Evolutionary conservation across 2,888 invertebrate genomes (phyloP).

Genomic region (Agriotes lineatus): DNA sequence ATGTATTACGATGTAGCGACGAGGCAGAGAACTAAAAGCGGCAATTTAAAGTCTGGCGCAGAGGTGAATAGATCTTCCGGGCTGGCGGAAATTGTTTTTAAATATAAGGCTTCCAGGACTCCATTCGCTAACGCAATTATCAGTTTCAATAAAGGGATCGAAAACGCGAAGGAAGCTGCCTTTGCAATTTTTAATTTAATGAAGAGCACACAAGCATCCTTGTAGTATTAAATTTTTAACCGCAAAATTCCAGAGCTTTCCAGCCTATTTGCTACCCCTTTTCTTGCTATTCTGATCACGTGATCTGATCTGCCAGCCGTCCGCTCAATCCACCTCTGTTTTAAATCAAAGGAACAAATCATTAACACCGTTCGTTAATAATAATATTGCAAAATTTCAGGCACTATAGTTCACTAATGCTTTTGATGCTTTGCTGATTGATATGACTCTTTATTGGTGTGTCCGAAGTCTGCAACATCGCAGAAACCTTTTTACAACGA

Average conservation of each 20-base stretch:
- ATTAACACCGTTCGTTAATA: conserved; percentile 24
- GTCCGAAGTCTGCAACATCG: conserved; percentile 19
- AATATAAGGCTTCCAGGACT: not conserved
- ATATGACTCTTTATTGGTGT: conserved; percentile 38
- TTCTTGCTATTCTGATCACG: conserved; percentile 13
- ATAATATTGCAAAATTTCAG: conserved; percentile 41
- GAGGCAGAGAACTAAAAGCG: conserved; percentile 21
- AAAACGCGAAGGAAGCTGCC: not conserved
- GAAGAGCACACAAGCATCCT: conserved; percentile 11
- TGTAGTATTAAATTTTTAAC: conserved; percentile 16
- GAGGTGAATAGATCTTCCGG: not conserved
- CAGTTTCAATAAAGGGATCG: not conserved
- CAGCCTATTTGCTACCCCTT: conserved; percentile 12
- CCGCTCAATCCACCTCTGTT: conserved; percentile 6
- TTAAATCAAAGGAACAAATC: conserved; percentile 18
- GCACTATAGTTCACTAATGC: conserved; percentile 49
- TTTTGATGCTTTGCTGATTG: conserved; percentile 36
- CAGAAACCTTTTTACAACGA: conserved; percentile 13
- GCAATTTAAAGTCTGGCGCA: not conserved
- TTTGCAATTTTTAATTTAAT: conserved; percentile 17
- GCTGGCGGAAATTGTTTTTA: not conserved
- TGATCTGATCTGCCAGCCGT: conserved; percentile 2
- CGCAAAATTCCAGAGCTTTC: conserved; percentile 11
- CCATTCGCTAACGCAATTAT: not conserved
- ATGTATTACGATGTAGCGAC: conserved; percentile 2